Evolutionary conservation across 2,888 invertebrate species (phyloP), one percentile per base, ranked within the genome.

Genomic region (Cantharis rufa): DNA sequence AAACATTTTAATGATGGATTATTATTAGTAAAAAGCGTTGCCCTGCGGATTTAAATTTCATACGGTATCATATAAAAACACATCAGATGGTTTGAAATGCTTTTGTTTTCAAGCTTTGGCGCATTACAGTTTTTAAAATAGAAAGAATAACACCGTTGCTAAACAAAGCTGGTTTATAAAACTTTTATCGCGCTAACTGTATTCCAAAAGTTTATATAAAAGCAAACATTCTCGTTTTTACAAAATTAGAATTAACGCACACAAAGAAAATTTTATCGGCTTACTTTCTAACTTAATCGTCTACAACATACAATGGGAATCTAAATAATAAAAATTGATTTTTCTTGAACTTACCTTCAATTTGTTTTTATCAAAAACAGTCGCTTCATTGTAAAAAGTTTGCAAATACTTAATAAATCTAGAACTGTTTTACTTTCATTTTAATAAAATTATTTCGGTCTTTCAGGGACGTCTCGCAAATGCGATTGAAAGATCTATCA

Each of bases 1-100:
- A 76, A 71, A 76, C 77, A 75, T 76, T 66, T 66, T 74, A 80
- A 79, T 81, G 78, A 80, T 79, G 75, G 76, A 80, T 78, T 66
- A 70, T n/a, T 77, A 63, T 74, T 77, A 74, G 32, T 71, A 32
- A 13, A 62, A 32, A 10, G 62, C 28, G 32, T 63, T 48, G 15
- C 74, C 64, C 70, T 18, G 18, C 63, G 24, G 74, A 70, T 62
- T 62, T 69, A 63, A 70, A 74, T 70, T 70, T 74, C 18, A 24
- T 69, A 48, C 15, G 21, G 48, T 63, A 72, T 72, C 63, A 21
- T 63, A 24, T 32, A 72, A 72, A 66, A 72, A 72, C 72, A 32
- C 64, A 72, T 66, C 63, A 72, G 64, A 66, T 72, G 64, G 63
- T 21, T 66, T 21, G 61, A 16, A 15, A 69, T 68, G 62, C 72